Conservation (phyloP, 64 coral and sea anemone species). For the Exaiptasia diaphana region DNA sequence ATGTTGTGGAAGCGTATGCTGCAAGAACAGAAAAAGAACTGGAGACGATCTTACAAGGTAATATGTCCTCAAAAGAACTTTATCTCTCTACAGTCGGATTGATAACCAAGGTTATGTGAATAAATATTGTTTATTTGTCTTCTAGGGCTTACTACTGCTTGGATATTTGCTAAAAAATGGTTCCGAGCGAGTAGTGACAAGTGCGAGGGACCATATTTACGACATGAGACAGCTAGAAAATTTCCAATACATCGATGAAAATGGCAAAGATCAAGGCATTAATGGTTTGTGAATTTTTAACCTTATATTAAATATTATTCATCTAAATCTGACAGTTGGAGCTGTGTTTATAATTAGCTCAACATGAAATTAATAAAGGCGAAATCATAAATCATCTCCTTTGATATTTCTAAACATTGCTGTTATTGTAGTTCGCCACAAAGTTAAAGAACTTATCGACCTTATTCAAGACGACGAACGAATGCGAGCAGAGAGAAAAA, state of each 20-base stretch:
- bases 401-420: background rate
- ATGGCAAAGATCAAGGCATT: conserved; percentile 97
- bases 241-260: conserved; percentile 80
- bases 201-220: conserved; percentile 91
- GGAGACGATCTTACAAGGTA: conserved; percentile 98
- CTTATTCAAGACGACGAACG: conserved; percentile 95
- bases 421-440: conserved; percentile 80
- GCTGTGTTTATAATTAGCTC: background rate
- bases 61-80: too few relatives aligned
- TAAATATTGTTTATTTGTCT: background rate
- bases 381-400: background rate
- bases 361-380: background rate
- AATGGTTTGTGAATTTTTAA: conserved; percentile 84
- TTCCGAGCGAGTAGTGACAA: conserved; percentile 92
- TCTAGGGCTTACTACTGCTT: conserved; percentile 74
- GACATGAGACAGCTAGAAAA: conserved; percentile 94
- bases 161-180: conserved; percentile 88
- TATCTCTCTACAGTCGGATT: background rate
- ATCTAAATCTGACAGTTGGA: background rate
- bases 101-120: background rate
- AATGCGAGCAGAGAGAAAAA: conserved; percentile 79
- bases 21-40: conserved; percentile 91
- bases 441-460: conserved; percentile 94
- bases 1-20: conserved; percentile 99
- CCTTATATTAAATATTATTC: background rate